Evolutionary conservation across 2,797 vertebrate species (phyloP).

Genomic region (Hylomyscus alleni): DNA sequence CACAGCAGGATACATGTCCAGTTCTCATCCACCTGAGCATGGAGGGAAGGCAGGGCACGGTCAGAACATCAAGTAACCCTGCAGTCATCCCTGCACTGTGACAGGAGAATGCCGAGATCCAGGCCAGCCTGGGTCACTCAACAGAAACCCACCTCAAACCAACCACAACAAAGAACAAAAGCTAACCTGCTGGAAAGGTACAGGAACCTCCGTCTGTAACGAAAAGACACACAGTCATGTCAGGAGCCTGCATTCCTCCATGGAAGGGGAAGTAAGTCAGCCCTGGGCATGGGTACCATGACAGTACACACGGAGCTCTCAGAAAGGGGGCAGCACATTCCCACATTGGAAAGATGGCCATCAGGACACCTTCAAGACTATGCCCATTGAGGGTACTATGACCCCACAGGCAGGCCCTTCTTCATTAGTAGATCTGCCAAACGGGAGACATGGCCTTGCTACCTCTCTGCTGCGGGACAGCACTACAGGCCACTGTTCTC

Average conservation of each 20-base stretch:
- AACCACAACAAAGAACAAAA: too few species aligned
- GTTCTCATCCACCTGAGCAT: neutral
- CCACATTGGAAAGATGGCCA: neutral
- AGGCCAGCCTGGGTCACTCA: neutral
- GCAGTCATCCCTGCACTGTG: neutral
- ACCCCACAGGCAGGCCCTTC: neutral
- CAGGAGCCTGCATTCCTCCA: too few species aligned
- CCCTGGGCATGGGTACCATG: neutral
- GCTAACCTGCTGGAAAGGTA: too few species aligned
- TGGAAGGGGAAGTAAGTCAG: too few species aligned
- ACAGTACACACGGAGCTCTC: too few species aligned
- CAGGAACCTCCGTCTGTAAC: neutral
- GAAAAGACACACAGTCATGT: neutral
- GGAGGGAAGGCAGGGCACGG: neutral
- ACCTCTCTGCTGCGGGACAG: neutral
- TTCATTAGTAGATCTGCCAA: rapidly evolving
- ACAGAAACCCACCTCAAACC: too few species aligned
- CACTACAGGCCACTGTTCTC: neutral
- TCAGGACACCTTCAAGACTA: neutral
- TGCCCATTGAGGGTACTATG: too few species aligned
- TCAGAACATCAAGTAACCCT: neutral
- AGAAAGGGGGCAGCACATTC: too few species aligned
- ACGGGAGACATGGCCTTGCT: neutral
- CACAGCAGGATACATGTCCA: constrained; percentile 24
- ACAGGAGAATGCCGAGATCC: neutral